Conservation (phyloP, 2,888 invertebrate species). For the Cephus pygmeus region DNA sequence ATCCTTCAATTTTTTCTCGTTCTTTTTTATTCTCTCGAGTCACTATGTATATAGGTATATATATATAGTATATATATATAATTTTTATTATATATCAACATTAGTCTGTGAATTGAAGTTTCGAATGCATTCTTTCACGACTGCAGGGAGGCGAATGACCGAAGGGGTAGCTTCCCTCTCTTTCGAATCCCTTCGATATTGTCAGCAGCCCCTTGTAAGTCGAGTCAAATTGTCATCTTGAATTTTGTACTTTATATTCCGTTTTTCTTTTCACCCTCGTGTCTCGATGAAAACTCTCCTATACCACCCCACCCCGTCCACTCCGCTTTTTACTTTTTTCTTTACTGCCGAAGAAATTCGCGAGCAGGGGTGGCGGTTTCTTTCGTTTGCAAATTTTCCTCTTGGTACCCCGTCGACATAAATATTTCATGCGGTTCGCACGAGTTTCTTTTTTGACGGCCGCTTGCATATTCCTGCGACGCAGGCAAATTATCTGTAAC, state of each 20-base stretch:
- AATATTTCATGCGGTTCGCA: neutral
- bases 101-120: no score
- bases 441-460: no score
- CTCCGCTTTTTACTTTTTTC: neutral
- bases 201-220: neutral
- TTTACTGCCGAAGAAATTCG: neutral
- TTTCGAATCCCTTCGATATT: neutral
- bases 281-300: neutral
- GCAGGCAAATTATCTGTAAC: no score
- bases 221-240: neutral
- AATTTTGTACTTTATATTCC: neutral
- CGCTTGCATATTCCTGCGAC: no score
- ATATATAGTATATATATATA: no score
- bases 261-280: no score
- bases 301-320: neutral
- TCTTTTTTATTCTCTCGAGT: neutral
- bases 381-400: conserved; percentile 2
- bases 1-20: neutral
- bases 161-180: neutral
- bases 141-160: neutral
- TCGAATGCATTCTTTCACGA: neutral
- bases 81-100: no score
- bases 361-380: neutral
- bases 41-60: no score
- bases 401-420: neutral